Evolutionary conservation across 2,113 vertebrate genomes (phyloP).

Genomic region (Chionodraco myersi): DNA sequence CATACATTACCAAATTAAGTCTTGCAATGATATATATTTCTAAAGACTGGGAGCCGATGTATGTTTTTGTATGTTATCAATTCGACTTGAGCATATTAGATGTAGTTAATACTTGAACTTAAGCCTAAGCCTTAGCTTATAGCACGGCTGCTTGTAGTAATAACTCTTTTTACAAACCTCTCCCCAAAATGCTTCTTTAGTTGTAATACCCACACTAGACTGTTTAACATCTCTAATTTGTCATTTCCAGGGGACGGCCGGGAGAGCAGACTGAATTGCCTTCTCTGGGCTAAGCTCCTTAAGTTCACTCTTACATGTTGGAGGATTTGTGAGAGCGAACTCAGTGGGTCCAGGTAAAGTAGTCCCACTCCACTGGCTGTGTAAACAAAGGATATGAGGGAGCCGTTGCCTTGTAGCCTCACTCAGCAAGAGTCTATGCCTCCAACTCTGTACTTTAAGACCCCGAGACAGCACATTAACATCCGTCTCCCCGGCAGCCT

Average conservation of each 20-base stretch:
- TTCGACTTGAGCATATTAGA: constrained; percentile 65
- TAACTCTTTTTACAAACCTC: constrained; percentile 78
- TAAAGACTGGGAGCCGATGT: constrained; percentile 43
- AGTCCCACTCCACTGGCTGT: constrained; percentile 73
- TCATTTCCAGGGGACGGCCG: constrained; percentile 76
- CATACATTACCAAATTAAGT: constrained; percentile 47
- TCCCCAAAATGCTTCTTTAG: constrained; percentile 79
- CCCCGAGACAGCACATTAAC: constrained; percentile 72
- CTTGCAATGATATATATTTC: constrained; percentile 40
- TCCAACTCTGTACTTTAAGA: constrained; percentile 68
- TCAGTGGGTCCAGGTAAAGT: constrained; percentile 80
- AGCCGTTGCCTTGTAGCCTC: constrained; percentile 59
- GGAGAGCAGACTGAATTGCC: constrained; percentile 77
- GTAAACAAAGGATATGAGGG: constrained; percentile 82
- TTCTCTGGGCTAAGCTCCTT: constrained; percentile 84
- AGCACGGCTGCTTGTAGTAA: constrained; percentile 69
- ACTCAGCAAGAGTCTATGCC: constrained; percentile 63
- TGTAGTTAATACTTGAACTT: constrained; percentile 74
- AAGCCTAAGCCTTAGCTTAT: constrained; percentile 78
- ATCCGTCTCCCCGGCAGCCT: constrained; percentile 65
- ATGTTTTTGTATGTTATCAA: constrained; percentile 64
- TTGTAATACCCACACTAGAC: constrained; percentile 82
- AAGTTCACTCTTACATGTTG: constrained; percentile 81
- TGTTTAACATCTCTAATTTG: constrained; percentile 86
- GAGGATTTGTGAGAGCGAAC: constrained; percentile 81